Percentiles rank a stretch among this genome's conserved stretches.
Conservation (phyloP, 2,888 invertebrate species). For the Ophion ellenae region DNA sequence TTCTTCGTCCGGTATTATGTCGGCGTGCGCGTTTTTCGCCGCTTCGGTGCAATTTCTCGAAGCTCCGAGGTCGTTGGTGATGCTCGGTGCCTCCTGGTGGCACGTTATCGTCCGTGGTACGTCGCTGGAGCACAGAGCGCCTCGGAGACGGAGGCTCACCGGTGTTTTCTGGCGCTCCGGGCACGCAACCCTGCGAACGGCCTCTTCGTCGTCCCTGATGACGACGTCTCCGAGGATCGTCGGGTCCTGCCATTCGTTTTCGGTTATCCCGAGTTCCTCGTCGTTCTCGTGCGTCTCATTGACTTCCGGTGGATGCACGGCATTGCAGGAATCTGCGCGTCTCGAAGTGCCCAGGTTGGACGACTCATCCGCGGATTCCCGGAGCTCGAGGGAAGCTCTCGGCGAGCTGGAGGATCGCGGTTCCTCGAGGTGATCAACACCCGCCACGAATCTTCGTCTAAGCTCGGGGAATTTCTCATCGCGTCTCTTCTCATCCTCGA, state of each 20-base stretch:
- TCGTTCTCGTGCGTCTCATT: conserved; percentile 36
- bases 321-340: conserved; percentile 18
- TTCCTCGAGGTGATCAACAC: neutral
- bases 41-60: conserved; percentile 40
- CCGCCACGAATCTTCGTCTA: neutral
- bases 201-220: neutral
- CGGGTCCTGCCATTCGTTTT: neutral
- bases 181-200: neutral
- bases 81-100: conserved; percentile 39
- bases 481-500: conserved; percentile 25
- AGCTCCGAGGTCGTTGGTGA: conserved; percentile 42
- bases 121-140: neutral
- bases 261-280: neutral
- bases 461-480: neutral
- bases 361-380: neutral
- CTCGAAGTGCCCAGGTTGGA: neutral
- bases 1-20: neutral
- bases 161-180: conserved; percentile 1
- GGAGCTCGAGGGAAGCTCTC: neutral
- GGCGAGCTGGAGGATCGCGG: conserved; percentile 53
- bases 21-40: neutral
- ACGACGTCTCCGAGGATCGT: neutral
- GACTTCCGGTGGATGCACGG: conserved; percentile 45
- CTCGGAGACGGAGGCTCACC: conserved; percentile 21
- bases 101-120: conserved; percentile 29